A percentile compares a stretch with the other conserved stretches of the same genome.
These are phyloP conservation scores for Lepidotrigona ventralis DNA, from an alignment of 1,140 invertebrate species.

Conservation along the genomic window DNA sequence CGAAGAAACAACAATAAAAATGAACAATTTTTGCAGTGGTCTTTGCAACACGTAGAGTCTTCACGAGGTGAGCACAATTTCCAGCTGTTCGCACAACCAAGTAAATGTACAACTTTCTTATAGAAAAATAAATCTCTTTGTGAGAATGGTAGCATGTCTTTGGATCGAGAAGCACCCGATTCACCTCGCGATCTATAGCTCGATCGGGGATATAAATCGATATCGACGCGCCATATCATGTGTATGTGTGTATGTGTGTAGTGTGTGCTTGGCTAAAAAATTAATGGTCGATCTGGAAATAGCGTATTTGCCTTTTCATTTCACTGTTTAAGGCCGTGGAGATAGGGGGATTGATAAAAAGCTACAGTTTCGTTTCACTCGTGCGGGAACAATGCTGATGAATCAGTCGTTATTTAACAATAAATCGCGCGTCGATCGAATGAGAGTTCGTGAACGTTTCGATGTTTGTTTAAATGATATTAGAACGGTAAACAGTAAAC, in stretches of 20 bases:
- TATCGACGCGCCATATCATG: slow-evolving; percentile 1
- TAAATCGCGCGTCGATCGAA: not conserved
- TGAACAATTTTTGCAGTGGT: not conserved
- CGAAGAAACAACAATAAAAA: not conserved
- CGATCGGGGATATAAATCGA: slow-evolving; percentile 27
- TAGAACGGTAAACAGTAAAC: not conserved
- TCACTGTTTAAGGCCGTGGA: not conserved
- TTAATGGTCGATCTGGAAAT: slow-evolving; percentile 1
- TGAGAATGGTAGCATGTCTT: slow-evolving; percentile 55
- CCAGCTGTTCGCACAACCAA: slow-evolving; percentile 73
- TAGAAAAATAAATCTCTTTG: slow-evolving; percentile 78
- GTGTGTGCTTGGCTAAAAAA: slow-evolving; percentile 5
- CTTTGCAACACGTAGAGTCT: slow-evolving; percentile 41
- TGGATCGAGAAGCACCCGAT: slow-evolving; percentile 34
- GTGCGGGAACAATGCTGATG: not conserved
- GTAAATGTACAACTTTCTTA: slow-evolving; percentile 71
- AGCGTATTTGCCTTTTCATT: not conserved
- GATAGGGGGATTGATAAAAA: slow-evolving; percentile 4
- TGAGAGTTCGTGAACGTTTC: not conserved
- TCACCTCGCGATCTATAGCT: slow-evolving; percentile 18
- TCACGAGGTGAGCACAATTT: slow-evolving; percentile 22
- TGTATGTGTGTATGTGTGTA: not conserved
- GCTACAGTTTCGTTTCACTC: not conserved
- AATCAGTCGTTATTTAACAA: not conserved
- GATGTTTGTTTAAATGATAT: not conserved